Conservation (phyloP, 64 coral and sea anemone genomes). For the Montipora efflorescens region DNA sequence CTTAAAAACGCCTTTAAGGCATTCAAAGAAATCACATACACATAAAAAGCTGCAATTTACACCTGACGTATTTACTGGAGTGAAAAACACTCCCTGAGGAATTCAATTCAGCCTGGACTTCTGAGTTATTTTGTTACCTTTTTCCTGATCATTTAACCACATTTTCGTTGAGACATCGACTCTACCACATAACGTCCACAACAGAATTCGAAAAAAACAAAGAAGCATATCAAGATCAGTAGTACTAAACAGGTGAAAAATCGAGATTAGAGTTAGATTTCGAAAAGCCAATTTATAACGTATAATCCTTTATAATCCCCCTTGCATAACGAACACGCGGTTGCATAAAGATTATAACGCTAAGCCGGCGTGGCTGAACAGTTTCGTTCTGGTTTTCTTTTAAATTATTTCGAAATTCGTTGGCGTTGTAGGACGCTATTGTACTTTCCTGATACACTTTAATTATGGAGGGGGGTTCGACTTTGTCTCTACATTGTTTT, state of each 20-base stretch:
- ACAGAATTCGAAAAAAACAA: background rate
- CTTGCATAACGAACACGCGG: background rate
- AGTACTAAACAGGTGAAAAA: background rate
- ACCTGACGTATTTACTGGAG: background rate
- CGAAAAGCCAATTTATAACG: background rate
- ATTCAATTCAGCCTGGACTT: background rate
- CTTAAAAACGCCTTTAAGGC: background rate
- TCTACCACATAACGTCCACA: background rate
- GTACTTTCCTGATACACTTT: too few relatives aligned
- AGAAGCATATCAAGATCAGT: background rate
- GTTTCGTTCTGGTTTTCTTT: background rate
- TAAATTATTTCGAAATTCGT: background rate
- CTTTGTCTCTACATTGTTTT: background rate
- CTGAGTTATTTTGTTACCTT: background rate
- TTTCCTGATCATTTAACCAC: background rate
- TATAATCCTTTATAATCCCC: background rate
- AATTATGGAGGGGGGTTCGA: too few relatives aligned
- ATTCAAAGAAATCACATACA: background rate
- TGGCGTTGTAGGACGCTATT: too few relatives aligned
- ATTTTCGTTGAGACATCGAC: background rate
- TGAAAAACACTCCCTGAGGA: conserved; percentile 27
- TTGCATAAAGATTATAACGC: background rate
- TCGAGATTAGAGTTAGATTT: background rate
- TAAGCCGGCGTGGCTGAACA: background rate
- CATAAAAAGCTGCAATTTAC: background rate